Conservation (phyloP, 1,140 invertebrate species). For the Leptonema lineaticorne region DNA sequence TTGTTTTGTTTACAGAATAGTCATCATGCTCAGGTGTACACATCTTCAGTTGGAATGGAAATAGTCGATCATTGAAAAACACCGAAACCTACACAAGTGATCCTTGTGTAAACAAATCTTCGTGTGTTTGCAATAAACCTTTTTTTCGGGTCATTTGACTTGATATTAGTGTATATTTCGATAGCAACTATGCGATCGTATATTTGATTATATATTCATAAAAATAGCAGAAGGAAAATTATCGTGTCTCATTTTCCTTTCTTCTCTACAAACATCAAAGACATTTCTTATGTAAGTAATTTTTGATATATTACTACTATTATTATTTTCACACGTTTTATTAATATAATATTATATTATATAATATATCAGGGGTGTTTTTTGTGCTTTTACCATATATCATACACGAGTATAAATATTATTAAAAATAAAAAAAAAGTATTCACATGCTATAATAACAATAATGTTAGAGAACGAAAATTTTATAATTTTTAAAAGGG, state of each 20-base stretch:
- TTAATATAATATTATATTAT: too few species aligned
- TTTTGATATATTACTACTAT: not conserved
- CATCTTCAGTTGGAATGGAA: not conserved
- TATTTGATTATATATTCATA: not conserved
- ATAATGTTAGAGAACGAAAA: too few species aligned
- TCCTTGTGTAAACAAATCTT: not conserved
- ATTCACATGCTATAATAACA: too few species aligned
- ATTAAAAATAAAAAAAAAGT: too few species aligned
- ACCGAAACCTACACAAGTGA: not conserved
- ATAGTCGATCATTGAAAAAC: not conserved
- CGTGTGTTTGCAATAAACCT: not conserved
- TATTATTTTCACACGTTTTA: too few species aligned
- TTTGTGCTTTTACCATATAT: too few species aligned
- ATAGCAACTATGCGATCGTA: not conserved
- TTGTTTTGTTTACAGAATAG: not conserved
- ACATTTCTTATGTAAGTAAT: constrained; percentile 4
- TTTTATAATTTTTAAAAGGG: too few species aligned
- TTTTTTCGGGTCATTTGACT: not conserved
- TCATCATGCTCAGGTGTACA: not conserved
- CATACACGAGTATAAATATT: too few species aligned
- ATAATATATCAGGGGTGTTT: too few species aligned
- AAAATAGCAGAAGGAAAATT: not conserved
- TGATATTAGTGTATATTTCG: not conserved
- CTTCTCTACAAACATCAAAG: not conserved
- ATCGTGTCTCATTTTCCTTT: not conserved